Conservation (phyloP, 2,113 vertebrate genomes). For the Erythrolamprus reginae region DNA sequence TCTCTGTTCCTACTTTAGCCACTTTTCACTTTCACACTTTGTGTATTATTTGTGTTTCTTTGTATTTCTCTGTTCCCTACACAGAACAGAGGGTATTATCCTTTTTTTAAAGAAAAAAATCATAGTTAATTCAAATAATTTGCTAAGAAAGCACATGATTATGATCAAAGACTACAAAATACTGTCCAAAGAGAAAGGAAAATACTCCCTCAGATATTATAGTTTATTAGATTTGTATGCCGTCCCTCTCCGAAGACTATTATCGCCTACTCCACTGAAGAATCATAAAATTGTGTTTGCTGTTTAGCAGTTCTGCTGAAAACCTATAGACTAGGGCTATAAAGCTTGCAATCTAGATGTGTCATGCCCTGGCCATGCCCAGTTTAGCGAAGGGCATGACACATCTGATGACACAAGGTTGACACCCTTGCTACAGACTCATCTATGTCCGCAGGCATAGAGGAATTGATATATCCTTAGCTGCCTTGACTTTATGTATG, state of each 20-base stretch:
- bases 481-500: too few species aligned
- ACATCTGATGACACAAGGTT: too few species aligned
- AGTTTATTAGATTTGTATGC: too few species aligned
- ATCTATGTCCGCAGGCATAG: too few species aligned
- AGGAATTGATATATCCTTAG: too few species aligned
- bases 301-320: slow-evolving; percentile 6
- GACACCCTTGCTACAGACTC: too few species aligned
- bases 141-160: slow-evolving; percentile 30
- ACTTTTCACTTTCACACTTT: background rate
- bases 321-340: background rate
- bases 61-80: background rate
- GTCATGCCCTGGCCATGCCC: too few species aligned
- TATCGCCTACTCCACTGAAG: background rate
- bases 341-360: too few species aligned
- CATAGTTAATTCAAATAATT: slow-evolving; percentile 4
- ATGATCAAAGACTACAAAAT: slow-evolving; percentile 33
- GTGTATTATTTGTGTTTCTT: slow-evolving; percentile 1
- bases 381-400: too few species aligned
- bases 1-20: background rate
- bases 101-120: slow-evolving; percentile 42
- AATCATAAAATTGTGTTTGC: slow-evolving; percentile 10
- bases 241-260: too few species aligned
- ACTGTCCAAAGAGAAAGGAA: slow-evolving; percentile 19
- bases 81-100: background rate
- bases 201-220: slow-evolving; percentile 9